Base-by-base conservation (phyloP, 2,797 vertebrate genomes). In the Nasua narica region DNA sequence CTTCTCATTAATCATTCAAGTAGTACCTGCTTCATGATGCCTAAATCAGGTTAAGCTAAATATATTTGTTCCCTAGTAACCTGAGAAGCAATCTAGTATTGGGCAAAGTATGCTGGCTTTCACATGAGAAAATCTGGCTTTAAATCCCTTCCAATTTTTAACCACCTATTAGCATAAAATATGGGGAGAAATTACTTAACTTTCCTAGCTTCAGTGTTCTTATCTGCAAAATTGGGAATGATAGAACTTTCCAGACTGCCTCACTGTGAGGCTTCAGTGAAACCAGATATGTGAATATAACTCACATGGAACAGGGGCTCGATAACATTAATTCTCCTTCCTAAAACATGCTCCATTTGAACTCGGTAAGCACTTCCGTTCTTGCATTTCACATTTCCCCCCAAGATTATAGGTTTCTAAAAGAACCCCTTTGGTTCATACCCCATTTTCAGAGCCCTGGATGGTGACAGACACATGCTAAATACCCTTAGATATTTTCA, bases 141-240 rank as follows among this genome's bases (percentile, higher is more conserved):
- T 88, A 87, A 86, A 84, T 87, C 23, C 15, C 7, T 90, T 94
- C 74, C 83, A 29, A 85, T 91, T 97, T 46, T 90, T 86, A 97
- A 84, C 62, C 46, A 92, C 52, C 56, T 65, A 50, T 32, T 54
- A 91, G 50, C 74, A 81, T 48, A 69, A 90, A 90, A 70, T 37
- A 32, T 79, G 43, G 62, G 69, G 46, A 83, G 5, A 95, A 52
- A 74, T 79, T 54, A 87, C 12, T 25, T 48, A 90, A 58, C 35
- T 91, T 74, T 83, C 29, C 46, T n/a, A 16, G 21, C 19, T 52
- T 90, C 35, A 54, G 16, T 97, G 87, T 95, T 82, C 84, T 90
- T 90, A 70, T n/a, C 48, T 86, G 60, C 5, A 92, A 91, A 97
- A 56, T 18, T 43, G 37, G 85, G 21, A 85, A 72, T 46, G 46